Evolutionary conservation across 2,888 invertebrate species (phyloP), one percentile per base, ranked within the genome.

Genomic region (Hypolimnas misippus): DNA sequence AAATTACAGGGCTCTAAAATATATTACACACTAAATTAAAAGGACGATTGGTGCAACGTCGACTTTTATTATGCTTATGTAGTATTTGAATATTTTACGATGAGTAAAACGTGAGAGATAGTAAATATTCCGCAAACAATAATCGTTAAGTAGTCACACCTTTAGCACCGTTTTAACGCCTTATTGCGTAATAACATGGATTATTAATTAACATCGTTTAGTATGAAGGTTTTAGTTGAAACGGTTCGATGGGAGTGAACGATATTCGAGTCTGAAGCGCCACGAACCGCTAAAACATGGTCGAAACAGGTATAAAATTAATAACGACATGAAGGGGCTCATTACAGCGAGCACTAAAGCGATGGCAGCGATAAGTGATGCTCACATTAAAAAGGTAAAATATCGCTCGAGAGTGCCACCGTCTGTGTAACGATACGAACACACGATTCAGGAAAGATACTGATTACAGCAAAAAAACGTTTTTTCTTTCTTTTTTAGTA

Each of bases 221-320:
- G 35, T 40, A 31, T 31, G 60, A 56, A 29, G 44, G 21, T 21
- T n/a, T 35, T 16, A 21, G 29, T 25, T 25, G 52, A 53, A 56
- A 49, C 56, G 52, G 33, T 50, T 33, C 50, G 29, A 49, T 61
- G 38, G 25, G 16, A 58, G 57, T 62, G 50, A 40, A 62, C 42
- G 65, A 60, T 62, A 65, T 60, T 54, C 61, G 58, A 57, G 55
- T 56, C 56, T 62, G 52, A 53, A 56, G 50, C 53, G 57, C 59
- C 55, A 60, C 49, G 35, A 54, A 57, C 29, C 40, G 55, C 62
- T 60, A 62, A 63, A 63, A 67, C 60, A 62, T 67, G 67, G 59
- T 55, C 40, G 53, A 59, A 64, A 68, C 60, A 55, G 63, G 68
- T 65, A 68, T 58, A 64, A 66, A 68, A 66, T 68, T 68, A 65